These are phyloP conservation scores for Scortum barcoo DNA, from an alignment of 2,113 vertebrate genomes.

Conservation along the genomic window DNA sequence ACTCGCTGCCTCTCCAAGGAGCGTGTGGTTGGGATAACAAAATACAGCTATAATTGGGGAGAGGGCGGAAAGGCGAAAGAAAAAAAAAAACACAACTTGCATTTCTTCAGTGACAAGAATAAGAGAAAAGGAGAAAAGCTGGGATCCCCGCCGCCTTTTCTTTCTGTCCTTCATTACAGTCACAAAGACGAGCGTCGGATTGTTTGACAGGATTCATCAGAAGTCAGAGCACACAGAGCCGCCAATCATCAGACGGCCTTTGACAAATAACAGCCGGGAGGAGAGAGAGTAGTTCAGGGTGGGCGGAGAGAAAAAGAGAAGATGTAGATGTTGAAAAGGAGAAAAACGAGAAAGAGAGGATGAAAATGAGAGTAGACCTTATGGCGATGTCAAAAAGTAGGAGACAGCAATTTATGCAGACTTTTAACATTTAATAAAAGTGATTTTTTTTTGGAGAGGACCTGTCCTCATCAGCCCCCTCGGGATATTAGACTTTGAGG, in stretches of 20 bases:
- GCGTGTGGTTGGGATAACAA: conserved; percentile 20
- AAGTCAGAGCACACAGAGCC: conserved; percentile 10
- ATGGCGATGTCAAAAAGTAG: not conserved
- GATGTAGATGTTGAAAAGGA: not conserved
- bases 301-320: not conserved
- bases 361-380: not conserved
- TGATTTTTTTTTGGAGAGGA: conserved; percentile 36
- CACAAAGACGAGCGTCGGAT: conserved; percentile 13
- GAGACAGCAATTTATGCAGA: conserved; percentile 9
- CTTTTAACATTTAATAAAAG: conserved; percentile 53
- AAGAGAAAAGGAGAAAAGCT: conserved; percentile 14
- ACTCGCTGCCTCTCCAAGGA: conserved; percentile 37
- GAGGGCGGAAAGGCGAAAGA: conserved; percentile 3
- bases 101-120: conserved; percentile 23
- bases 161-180: conserved; percentile 27
- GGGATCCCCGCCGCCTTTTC: conserved; percentile 6
- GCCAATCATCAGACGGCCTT: conserved; percentile 54
- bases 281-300: not conserved
- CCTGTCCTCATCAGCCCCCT: conserved; percentile 27
- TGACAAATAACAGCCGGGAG: conserved; percentile 4
- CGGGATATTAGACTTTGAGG: conserved; percentile 34
- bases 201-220: conserved; percentile 44
- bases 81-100: not conserved
- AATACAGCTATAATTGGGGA: conserved; percentile 51
- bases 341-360: not conserved